Conservation (phyloP, 2,888 invertebrate genomes). For the Philhelius pedissequus region DNA sequence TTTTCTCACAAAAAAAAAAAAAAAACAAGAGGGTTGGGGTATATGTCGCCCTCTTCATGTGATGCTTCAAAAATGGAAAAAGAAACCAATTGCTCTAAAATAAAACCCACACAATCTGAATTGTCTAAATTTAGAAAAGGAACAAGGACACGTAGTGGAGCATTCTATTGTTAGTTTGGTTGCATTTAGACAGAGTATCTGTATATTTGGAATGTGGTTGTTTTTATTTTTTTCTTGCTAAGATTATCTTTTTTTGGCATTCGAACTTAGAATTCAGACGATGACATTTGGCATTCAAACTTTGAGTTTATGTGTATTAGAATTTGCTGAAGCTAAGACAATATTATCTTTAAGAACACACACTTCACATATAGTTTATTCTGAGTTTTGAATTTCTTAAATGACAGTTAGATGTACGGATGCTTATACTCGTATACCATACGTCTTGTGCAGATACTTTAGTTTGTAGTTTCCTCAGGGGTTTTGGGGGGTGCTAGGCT, state of each 20-base stretch:
- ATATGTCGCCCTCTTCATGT: background rate
- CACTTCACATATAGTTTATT: background rate
- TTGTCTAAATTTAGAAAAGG: slow-evolving; percentile 47
- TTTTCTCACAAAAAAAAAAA: background rate
- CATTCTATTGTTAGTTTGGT: slow-evolving; percentile 38
- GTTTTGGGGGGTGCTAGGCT: background rate
- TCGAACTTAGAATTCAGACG: slow-evolving; percentile 4
- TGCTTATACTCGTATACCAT: background rate
- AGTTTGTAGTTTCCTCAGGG: background rate
- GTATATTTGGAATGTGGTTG: too few species aligned
- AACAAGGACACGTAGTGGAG: slow-evolving; percentile 46
- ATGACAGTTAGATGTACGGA: background rate
- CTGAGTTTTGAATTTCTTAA: background rate
- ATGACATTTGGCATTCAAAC: slow-evolving; percentile 42
- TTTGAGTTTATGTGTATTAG: background rate
- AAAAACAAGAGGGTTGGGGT: background rate
- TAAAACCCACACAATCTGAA: background rate
- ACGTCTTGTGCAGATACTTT: background rate
- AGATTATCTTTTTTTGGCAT: slow-evolving; percentile 8
- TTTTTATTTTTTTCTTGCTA: background rate
- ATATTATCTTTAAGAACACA: background rate
- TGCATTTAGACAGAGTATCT: slow-evolving; percentile 8
- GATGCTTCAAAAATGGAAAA: slow-evolving; percentile 11
- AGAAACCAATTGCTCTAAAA: slow-evolving; percentile 48
- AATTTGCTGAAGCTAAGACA: slow-evolving; percentile 7